phyloP scores from a whole-genome alignment of 2,888 invertebrate genomes.

The Tetanocera ferruginea region DNA sequence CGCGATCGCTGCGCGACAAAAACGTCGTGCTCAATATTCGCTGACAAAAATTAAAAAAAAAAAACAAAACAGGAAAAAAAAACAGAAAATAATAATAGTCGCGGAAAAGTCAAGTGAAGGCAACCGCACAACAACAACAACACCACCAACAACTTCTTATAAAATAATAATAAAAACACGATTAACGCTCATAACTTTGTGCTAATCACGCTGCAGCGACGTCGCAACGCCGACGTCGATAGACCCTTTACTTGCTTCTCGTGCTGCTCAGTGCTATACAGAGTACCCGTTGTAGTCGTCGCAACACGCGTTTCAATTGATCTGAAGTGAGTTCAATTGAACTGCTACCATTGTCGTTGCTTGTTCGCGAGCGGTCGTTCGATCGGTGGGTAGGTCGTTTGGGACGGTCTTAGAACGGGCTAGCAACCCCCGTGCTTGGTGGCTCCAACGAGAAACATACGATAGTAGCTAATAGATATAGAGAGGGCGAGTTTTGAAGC shows the following conservation, averaged over 20 bases:
- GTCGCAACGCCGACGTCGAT: neutral
- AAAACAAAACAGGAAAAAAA: too few species aligned
- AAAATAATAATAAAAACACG: constrained; percentile 11
- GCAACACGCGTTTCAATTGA: constrained; percentile 3
- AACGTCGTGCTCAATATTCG: neutral
- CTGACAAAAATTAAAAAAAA: too few species aligned
- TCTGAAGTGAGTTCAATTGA: constrained; percentile 18
- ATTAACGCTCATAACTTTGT: neutral
- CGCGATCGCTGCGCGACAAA: neutral
- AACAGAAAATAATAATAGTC: too few species aligned
- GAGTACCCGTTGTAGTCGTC: neutral
- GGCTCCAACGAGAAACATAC: neutral
- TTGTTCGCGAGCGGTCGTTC: constrained; percentile 19
- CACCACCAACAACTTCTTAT: neutral
- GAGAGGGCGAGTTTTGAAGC: neutral
- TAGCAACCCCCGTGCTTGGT: neutral
- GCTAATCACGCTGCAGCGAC: neutral
- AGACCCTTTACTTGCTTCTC: neutral
- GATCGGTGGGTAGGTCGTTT: constrained; percentile 5
- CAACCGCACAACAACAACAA: neutral
- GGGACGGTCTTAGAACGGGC: neutral
- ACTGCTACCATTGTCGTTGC: constrained; percentile 38
- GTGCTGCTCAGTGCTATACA: neutral
- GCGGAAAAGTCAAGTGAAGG: neutral
- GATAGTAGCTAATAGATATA: neutral